Base-by-base conservation (phyloP, 2,113 vertebrate genomes). In the Paramisgurnus dabryanus region DNA sequence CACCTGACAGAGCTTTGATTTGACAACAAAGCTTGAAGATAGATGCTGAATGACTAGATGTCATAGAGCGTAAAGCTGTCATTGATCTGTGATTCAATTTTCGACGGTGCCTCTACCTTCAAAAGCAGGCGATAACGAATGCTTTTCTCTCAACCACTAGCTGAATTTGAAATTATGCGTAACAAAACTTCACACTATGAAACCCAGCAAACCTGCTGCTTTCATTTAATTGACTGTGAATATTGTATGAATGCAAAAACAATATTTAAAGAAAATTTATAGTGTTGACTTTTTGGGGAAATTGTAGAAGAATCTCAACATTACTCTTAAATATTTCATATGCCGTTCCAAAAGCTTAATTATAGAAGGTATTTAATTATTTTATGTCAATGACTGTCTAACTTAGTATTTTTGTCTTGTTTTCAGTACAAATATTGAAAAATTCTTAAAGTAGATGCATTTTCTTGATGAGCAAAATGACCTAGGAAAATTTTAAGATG, bases 31-130 rank as follows among this genome's bases (percentile, higher is more conserved):
- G 78, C 64, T 13, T 76, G 66, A n/a, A 60, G 75, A 70, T 53
- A 40, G 55, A 61, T 84, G 76, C 63, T 69, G 55, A 84, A 84
- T 78, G 78, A 78, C 76, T 81, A 77, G 77, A 86, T 87, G 84
- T 87, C 74, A 66, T 79, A 83, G 34, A 63, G 68, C 55, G 70
- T 64, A 73, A 83, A 63, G 71, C 75, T 63, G 83, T 78, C 83
- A 86, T 57, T 85, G 87, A 91, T 88, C 72, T 4, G 74, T 81
- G 86, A 87, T 87, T 89, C 82, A 76, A 82, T 87, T 86, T 82
- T 67, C 83, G 71, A 18, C 34, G 64, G 75, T 71, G 78, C 39
- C 55, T 67, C 71, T 85, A 71, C 78, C 73, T 80, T 87, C 87
- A 81, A 72, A 61, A 49, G 57, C 55, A 72, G 34, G 75, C 70